phyloP scores from a whole-genome alignment of 2,888 invertebrate genomes.

The Pachycephus smyrnensis region DNA sequence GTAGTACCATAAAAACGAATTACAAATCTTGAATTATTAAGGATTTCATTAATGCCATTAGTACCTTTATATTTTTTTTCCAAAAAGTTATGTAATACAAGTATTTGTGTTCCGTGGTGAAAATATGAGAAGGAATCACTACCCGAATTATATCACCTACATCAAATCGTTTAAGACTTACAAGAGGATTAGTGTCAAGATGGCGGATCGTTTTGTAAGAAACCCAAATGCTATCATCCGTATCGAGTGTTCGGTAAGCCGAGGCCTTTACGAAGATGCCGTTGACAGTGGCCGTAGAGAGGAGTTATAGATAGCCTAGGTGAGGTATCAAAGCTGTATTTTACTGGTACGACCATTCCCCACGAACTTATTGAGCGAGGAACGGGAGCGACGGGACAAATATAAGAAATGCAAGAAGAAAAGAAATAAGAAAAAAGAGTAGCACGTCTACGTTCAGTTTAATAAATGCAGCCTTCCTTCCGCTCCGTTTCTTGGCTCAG shows the following conservation, averaged over 20 bases:
- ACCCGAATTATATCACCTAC: neutral
- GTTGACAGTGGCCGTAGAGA: neutral
- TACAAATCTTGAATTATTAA: neutral
- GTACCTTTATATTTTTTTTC: neutral
- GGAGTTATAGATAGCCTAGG: neutral
- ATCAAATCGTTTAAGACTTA: neutral
- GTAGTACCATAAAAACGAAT: neutral
- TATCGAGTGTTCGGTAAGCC: neutral
- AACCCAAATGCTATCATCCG: neutral
- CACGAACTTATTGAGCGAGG: neutral
- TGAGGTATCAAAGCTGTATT: neutral
- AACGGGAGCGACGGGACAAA: neutral
- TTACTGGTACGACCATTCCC: neutral
- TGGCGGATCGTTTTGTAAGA: neutral
- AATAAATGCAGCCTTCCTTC: constrained; percentile 59
- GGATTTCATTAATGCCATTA: neutral
- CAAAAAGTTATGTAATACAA: neutral
- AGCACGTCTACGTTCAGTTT: constrained; percentile 51
- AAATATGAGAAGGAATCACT: neutral
- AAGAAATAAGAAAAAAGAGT: neutral
- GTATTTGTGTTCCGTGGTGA: neutral
- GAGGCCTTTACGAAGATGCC: neutral
- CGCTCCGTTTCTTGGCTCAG: constrained; percentile 54
- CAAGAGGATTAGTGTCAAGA: neutral
- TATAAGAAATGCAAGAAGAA: neutral